phyloP scores from a whole-genome alignment of 2,888 invertebrate genomes.

The Yponomeuta sedellus region DNA sequence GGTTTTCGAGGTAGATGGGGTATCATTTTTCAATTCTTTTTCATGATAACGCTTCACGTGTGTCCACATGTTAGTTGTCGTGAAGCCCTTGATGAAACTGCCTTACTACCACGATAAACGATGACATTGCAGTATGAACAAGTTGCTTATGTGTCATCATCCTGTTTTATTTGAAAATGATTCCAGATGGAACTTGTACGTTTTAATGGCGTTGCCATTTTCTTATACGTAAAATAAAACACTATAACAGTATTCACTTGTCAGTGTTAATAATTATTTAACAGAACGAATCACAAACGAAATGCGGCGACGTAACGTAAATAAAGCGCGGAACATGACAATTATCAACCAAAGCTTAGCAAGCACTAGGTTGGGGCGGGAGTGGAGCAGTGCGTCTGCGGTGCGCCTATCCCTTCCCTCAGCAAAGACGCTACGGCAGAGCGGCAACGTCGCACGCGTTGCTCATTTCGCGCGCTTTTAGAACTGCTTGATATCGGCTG shows the following conservation, averaged over 20 bases:
- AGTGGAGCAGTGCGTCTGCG: neutral
- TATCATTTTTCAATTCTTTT: constrained; percentile 18
- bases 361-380: constrained; percentile 5
- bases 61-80: constrained; percentile 19
- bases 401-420: neutral
- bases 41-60: constrained; percentile 21
- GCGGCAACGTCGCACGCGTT: constrained; percentile 16
- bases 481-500: neutral
- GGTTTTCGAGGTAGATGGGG: constrained; percentile 17
- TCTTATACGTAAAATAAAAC: constrained; percentile 13
- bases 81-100: constrained; percentile 4
- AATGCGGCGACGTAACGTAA: neutral
- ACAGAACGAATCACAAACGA: constrained; percentile 1
- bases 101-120: no score
- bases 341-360: constrained; percentile 17
- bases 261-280: constrained; percentile 11
- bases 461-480: constrained; percentile 10
- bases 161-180: constrained; percentile 19
- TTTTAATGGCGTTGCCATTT: constrained; percentile 19
- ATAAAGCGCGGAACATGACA: constrained; percentile 16
- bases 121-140: no score
- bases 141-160: constrained; percentile 21
- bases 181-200: constrained; percentile 19
- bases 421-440: constrained; percentile 1
- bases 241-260: constrained; percentile 15